Percentiles rank a stretch among this genome's conserved stretches.
These are phyloP conservation scores for Rhinopomastus cyanomelas DNA, from an alignment of 2,113 vertebrate genomes.

Conservation along the genomic window DNA sequence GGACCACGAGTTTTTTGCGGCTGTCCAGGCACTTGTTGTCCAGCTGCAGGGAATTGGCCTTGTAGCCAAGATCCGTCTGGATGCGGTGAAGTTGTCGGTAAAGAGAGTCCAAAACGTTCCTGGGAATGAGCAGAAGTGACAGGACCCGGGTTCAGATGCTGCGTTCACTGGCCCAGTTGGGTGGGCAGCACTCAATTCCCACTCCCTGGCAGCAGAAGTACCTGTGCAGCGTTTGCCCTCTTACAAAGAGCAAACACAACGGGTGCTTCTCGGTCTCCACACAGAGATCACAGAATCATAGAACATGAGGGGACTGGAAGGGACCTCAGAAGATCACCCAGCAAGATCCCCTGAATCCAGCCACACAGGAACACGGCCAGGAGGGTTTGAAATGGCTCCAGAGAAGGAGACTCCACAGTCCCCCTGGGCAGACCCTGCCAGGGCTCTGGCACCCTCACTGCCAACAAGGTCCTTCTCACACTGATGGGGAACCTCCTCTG, in stretches of 20 bases:
- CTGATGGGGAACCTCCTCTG: too few relatives aligned
- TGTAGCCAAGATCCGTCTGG: slow-evolving; percentile 79
- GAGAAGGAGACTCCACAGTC: too few relatives aligned
- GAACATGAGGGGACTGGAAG: too few relatives aligned
- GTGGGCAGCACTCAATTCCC: not conserved
- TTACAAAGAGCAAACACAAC: not conserved
- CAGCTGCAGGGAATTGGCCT: slow-evolving; percentile 75
- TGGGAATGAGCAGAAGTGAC: slow-evolving; percentile 45
- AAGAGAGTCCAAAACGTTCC: slow-evolving; percentile 81
- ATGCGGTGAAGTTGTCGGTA: slow-evolving; percentile 83
- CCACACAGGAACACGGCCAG: too few relatives aligned
- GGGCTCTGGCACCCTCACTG: too few relatives aligned
- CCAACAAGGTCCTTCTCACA: too few relatives aligned
- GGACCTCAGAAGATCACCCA: too few relatives aligned
- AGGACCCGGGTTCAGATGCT: not conserved
- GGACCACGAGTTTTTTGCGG: slow-evolving; percentile 70
- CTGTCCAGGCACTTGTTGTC: slow-evolving; percentile 79
- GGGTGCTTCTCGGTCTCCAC: not conserved
- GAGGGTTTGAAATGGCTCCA: too few relatives aligned
- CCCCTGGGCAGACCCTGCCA: too few relatives aligned
- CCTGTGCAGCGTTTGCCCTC: not conserved
- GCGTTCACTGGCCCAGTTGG: not conserved
- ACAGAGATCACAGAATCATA: too few relatives aligned
- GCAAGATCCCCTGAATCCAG: too few relatives aligned
- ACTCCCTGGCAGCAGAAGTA: not conserved